Percentiles rank a stretch among this genome's conserved stretches.
Evolutionary conservation across 2,113 vertebrate genomes (phyloP).

Genomic region (Echinops telfairi): DNA sequence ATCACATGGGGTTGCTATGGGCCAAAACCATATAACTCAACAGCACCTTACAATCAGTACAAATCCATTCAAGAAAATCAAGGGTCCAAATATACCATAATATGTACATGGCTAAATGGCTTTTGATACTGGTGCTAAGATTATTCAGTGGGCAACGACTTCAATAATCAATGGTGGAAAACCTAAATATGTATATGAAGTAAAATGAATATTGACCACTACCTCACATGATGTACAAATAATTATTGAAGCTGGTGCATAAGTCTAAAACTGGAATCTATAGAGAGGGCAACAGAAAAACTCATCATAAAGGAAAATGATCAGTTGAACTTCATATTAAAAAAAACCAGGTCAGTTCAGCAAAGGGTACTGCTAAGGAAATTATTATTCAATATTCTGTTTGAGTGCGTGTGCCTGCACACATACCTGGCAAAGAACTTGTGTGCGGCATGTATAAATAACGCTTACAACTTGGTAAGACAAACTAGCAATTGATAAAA

Average conservation of each 20-base stretch:
- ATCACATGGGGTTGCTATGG: not conserved
- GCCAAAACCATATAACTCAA: not conserved
- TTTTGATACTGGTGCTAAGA: not conserved
- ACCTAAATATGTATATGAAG: not conserved
- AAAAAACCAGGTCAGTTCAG: not conserved
- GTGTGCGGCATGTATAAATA: constrained; percentile 37
- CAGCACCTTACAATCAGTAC: not conserved
- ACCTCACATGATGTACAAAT: not conserved
- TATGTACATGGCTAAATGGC: not conserved
- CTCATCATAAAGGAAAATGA: constrained; percentile 16
- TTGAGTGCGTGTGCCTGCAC: not conserved
- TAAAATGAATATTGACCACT: not conserved
- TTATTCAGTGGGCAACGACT: not conserved
- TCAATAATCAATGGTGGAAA: not conserved
- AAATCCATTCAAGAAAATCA: not conserved
- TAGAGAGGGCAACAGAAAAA: constrained; percentile 10
- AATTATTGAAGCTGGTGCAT: not conserved
- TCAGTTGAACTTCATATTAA: not conserved
- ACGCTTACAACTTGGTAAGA: constrained; percentile 7
- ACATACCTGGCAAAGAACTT: not conserved
- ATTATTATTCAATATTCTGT: constrained; percentile 20
- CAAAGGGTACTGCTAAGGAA: not conserved
- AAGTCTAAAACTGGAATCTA: not conserved
- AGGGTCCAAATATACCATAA: not conserved
- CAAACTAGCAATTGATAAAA: constrained; percentile 5